These are phyloP conservation scores for Coendou prehensilis DNA, from an alignment of 2,797 vertebrate genomes.

Conservation along the genomic window DNA sequence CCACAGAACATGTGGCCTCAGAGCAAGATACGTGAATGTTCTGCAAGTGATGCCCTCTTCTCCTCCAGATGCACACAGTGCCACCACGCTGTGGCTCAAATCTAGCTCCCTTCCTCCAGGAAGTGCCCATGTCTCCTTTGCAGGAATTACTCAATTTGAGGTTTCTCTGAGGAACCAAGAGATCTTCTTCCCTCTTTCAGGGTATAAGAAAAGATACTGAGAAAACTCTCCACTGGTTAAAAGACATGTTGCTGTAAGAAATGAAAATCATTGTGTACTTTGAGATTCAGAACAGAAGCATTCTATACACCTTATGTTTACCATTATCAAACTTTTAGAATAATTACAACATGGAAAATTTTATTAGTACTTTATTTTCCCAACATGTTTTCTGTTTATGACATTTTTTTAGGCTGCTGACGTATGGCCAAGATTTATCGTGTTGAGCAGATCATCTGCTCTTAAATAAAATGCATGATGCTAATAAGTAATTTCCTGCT, in stretches of 20 bases:
- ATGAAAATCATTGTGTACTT: not conserved
- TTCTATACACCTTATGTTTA: not conserved
- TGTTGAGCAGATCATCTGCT: conserved; percentile 71
- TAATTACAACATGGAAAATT: not conserved
- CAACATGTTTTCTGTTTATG: conserved; percentile 64
- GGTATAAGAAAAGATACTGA: not conserved
- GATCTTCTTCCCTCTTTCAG: not conserved
- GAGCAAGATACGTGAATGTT: fast-evolving
- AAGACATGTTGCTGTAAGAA: not conserved
- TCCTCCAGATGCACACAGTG: not conserved
- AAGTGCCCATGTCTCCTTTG: not conserved
- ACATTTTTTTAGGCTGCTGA: conserved; percentile 72
- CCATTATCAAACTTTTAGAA: not conserved
- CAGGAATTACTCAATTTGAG: not conserved
- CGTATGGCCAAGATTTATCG: conserved; percentile 81
- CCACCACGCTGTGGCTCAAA: too few species aligned
- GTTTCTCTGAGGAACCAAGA: not conserved
- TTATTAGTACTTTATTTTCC: conserved; percentile 72
- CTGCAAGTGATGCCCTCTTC: too few species aligned
- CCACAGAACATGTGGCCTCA: fast-evolving
- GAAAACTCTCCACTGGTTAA: not conserved
- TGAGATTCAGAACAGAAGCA: not conserved
- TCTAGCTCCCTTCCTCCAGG: not conserved
- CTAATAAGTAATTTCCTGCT: conserved; percentile 77
- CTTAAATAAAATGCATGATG: conserved; percentile 79